Conservation (phyloP, 37 sponge, comb jelly and placozoan genomes). For the Beroe forskalii region DNA sequence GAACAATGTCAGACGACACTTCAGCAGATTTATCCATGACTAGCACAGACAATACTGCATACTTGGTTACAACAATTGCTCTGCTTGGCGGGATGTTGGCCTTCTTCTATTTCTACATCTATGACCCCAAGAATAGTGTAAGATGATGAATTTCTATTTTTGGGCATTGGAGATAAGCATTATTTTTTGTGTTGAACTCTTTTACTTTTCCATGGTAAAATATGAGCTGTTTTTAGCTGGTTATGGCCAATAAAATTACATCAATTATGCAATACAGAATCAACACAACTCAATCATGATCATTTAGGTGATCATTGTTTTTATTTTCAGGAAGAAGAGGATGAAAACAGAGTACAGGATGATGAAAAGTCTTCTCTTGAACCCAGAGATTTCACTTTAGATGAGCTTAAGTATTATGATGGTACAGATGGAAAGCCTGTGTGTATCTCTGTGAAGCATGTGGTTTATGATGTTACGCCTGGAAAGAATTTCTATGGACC, state of each 20-base stretch:
- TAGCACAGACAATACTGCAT: conserved; percentile 40
- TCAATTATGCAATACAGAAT: no score
- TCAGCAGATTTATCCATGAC: neutral
- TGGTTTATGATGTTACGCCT: conserved; percentile 52
- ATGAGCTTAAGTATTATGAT: conserved; percentile 53
- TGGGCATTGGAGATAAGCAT: no score
- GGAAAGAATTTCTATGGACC: conserved; percentile 62
- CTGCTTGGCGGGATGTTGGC: conserved; percentile 35
- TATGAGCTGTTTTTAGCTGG: no score
- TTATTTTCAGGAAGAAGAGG: conserved; percentile 24
- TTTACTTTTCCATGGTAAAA: no score
- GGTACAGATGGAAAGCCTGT: conserved; percentile 58
- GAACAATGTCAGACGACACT: neutral
- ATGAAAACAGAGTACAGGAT: conserved; percentile 34
- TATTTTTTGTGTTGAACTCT: no score
- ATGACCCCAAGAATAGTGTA: neutral
- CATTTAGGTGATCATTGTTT: no score
- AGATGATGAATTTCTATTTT: no score
- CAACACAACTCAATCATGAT: no score
- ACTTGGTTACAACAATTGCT: conserved; percentile 22
- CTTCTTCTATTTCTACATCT: conserved; percentile 52
- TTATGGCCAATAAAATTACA: no score
- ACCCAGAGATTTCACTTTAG: conserved; percentile 61
- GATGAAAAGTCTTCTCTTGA: conserved; percentile 23
- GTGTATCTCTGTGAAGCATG: conserved; percentile 35